Evolutionary conservation across 2,888 invertebrate genomes (phyloP), one percentile per base, ranked within the genome.

Genomic region (Stenodema calcarata): DNA sequence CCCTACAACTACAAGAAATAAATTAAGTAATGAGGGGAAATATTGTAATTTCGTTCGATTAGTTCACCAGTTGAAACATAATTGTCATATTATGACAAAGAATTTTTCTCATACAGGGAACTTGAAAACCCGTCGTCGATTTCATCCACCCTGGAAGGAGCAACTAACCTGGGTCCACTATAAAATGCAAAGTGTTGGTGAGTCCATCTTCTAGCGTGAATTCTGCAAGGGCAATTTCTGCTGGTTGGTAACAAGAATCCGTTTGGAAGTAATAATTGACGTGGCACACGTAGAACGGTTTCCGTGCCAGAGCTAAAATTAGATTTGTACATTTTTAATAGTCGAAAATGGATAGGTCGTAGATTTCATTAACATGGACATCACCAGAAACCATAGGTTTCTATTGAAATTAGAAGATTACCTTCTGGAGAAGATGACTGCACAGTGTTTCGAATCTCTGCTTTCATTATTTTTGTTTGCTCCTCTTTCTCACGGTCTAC

Each of bases 151-250:
- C n/a, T n/a, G n/a, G n/a, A n/a, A 23, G 14, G 27, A 73, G 12
- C 28, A 18, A 18, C 16, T 30, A 54, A 47, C 84, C 84, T 28
- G 84, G 44, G n/a, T 73, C 1, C 16, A 84, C 0, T 0, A 84
- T 47, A 12, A 47, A 44, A 28, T 84, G 41, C 11, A 44, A 0
- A n/a, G 28, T 41, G 14, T 84, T 28, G 4, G 27, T 84, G 44
- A 84, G 14, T 23, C 84, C 84, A 16, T 84, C 27, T n/a, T 73
- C 42, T 16, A 84, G 16, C 27, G 84, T 23, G 11, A 84, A 84
- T 27, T 84, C 73, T 11, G 42, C 73, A 14, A 84, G 18, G 0
- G 73, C 73, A 11, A 84, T 70, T 73, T 84, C 84, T 1, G 28
- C 41, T n/a, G 84, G 84, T 9, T 41, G 42, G 30, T 70, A 84